Conservation (phyloP, 2,113 vertebrate genomes). For the Dromaius novaehollandiae region DNA sequence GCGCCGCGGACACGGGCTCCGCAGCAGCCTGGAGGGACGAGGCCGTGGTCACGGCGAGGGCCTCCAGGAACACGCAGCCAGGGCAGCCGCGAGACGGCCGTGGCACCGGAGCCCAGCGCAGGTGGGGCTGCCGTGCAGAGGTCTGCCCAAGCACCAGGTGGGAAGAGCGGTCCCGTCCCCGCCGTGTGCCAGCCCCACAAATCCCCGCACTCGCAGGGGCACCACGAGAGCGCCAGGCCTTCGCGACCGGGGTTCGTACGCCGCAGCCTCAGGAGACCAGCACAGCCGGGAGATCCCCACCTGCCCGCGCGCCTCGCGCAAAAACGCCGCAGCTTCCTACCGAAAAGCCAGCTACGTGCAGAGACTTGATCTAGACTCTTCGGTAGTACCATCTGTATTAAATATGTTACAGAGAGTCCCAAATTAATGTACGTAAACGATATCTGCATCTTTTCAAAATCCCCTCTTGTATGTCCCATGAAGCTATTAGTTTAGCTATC, state of each 20-base stretch:
- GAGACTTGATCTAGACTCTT: neutral
- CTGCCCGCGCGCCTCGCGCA: neutral
- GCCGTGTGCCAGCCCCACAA: neutral
- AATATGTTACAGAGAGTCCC: neutral
- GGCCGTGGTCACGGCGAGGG: neutral
- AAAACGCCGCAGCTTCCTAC: neutral
- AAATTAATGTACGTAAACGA: neutral
- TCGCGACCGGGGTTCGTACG: neutral
- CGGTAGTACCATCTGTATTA: neutral
- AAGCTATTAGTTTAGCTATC: slow-evolving; percentile 60
- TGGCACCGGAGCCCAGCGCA: neutral
- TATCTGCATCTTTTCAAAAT: slow-evolving; percentile 13
- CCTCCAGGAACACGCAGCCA: neutral
- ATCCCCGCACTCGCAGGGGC: neutral
- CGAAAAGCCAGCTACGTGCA: neutral
- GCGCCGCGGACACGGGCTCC: slow-evolving; percentile 33
- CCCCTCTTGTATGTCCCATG: slow-evolving; percentile 1
- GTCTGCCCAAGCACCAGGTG: neutral
- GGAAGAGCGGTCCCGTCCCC: neutral
- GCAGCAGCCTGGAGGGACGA: slow-evolving; percentile 48
- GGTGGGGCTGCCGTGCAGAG: neutral
- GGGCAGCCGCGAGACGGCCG: neutral
- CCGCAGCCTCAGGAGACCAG: neutral
- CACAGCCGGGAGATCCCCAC: neutral
- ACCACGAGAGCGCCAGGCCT: neutral